Percentiles rank a stretch among this genome's conserved stretches.
phyloP scores from a whole-genome alignment of 2,113 vertebrate species.

The Pollimyrus isidori region DNA sequence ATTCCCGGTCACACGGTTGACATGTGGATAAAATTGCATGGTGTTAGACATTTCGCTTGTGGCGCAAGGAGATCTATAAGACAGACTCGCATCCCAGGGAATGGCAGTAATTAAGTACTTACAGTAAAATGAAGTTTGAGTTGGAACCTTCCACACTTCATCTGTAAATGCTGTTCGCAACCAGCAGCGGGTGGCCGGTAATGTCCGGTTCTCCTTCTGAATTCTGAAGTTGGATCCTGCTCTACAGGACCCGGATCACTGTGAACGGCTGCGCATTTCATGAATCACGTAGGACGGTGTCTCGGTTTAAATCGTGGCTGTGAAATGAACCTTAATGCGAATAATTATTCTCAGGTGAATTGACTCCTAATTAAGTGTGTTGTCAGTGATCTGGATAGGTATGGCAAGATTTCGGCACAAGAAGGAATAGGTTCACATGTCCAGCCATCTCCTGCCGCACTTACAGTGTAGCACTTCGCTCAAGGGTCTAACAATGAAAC shows the following conservation, averaged over 20 bases:
- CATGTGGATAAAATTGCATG: background rate
- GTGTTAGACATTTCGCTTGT: background rate
- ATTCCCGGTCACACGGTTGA: background rate
- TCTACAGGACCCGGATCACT: background rate
- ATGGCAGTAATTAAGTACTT: background rate
- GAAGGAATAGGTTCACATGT: background rate
- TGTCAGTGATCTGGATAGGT: background rate
- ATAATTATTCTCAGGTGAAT: background rate
- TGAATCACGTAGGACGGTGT: background rate
- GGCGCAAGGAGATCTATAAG: background rate
- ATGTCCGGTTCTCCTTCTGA: background rate
- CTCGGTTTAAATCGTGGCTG: background rate
- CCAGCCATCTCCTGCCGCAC: background rate
- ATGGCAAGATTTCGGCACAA: background rate
- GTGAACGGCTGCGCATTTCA: background rate
- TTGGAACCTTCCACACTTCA: background rate
- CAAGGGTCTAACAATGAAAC: background rate
- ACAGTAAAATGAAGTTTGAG: background rate
- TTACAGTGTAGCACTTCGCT: background rate
- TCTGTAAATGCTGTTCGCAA: background rate
- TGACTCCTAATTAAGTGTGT: background rate
- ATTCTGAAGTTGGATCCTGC: background rate
- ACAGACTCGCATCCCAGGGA: background rate
- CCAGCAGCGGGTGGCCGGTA: background rate
- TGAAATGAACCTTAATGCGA: background rate